Conservation (phyloP, 2,888 invertebrate species). For the Erebia ligea region DNA sequence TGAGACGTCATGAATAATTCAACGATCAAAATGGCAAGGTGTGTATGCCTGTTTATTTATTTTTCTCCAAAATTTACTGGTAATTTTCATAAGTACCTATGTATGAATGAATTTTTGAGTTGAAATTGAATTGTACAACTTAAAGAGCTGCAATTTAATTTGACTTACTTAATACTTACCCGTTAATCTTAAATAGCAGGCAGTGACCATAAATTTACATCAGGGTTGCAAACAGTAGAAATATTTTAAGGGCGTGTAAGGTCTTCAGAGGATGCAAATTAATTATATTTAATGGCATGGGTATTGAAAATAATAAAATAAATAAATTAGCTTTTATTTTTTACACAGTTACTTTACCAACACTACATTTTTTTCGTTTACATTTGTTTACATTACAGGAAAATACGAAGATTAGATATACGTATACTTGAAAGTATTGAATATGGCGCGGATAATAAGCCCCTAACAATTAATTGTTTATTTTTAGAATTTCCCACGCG, state of each 20-base stretch:
- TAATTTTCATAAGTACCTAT: constrained; percentile 66
- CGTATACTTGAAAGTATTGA: background rate
- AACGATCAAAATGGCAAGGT: constrained; percentile 80
- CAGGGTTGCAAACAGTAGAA: background rate
- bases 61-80: constrained; percentile 67
- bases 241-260: no score
- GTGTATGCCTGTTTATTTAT: constrained; percentile 76
- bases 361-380: no score
- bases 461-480: background rate
- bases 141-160: constrained; percentile 27
- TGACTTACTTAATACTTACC: background rate
- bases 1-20: constrained; percentile 80
- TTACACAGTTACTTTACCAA: no score
- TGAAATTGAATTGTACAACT: constrained; percentile 34
- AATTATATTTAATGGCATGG: background rate
- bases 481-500: background rate
- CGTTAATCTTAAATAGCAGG: background rate
- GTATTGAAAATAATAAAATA: background rate
- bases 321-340: background rate
- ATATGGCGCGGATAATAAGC: background rate
- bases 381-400: background rate
- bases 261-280: background rate
- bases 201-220: background rate
- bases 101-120: constrained; percentile 35
- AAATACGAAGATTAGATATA: background rate